Base-by-base conservation (phyloP, 2,888 invertebrate species). In the Hoplodrina ambigua region DNA sequence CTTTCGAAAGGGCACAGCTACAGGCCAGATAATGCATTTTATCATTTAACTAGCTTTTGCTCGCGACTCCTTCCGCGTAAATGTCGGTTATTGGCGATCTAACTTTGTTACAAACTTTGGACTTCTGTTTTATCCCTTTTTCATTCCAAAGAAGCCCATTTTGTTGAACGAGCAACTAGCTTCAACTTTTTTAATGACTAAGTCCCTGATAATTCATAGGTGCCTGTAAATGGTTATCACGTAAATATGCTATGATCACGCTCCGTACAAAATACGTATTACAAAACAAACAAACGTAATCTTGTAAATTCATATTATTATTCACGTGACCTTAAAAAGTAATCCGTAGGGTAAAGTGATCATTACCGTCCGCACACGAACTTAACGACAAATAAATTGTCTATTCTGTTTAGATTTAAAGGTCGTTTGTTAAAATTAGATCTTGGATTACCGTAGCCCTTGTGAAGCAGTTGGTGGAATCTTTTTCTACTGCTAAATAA, bases 361-460 rank as follows among this genome's bases (percentile, higher is more conserved):
- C 58, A 54, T 78, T 54, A 72, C 44, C 44, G 44, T 17, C 20
- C 53, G 7, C 13, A 69, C 20, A 33, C 8, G 19, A 54, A 50
- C 17, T 11, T 78, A 54, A 78, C n/a, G 72, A 78, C 44, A 54
- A 25, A 58, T 55, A 58, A 78, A 71, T 54, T 54, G 53, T 71
- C 53, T 41, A 20, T 20, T 41, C 20, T 54, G 44, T 54, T 44
- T 58, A 59, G 33, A 33, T 70, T n/a, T 41, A 50, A 33, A 58
- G 54, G 44, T 71, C 49, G 33, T 44, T 54, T 25, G 37, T 30
- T 57, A 37, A 70, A 76, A 72, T 49, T 41, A 54, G 41, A 55
- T 37, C 8, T 68, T 67, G 15, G 6, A 50, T 13, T n/a, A 10
- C 8, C 0, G n/a, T 8, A 50, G 50, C n/a, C 41, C 41, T 41